Percentiles rank a stretch among this genome's conserved stretches.
Conservation (phyloP, 2,888 invertebrate genomes). For the Parnassius smintheus region DNA sequence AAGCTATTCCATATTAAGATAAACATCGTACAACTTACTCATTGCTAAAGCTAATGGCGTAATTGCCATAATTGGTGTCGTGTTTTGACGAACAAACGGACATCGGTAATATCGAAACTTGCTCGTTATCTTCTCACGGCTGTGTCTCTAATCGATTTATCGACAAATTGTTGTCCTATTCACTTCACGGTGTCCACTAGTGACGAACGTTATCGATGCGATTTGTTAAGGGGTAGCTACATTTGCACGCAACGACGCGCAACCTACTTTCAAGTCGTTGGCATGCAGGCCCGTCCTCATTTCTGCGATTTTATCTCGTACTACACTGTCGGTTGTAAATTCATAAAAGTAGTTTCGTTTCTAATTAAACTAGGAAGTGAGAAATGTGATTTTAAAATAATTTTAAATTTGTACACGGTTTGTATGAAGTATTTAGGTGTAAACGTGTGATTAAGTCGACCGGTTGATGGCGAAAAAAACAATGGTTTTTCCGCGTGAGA, state of each 20-base stretch:
- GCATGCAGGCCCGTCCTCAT: constrained; percentile 17
- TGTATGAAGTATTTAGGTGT: not conserved
- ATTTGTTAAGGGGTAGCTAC: constrained; percentile 11
- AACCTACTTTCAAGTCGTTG: constrained; percentile 21
- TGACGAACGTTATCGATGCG: constrained; percentile 19
- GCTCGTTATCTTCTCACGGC: constrained; percentile 40
- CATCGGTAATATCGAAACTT: constrained; percentile 21
- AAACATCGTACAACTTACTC: constrained; percentile 9
- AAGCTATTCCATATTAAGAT: not conserved
- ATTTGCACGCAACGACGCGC: constrained; percentile 9
- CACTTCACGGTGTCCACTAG: constrained; percentile 29
- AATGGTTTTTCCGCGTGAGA: no score
- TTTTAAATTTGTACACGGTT: not conserved
- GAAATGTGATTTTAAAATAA: constrained; percentile 8
- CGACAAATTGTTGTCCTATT: constrained; percentile 38
- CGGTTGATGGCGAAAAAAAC: no score
- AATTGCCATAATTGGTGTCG: constrained; percentile 23
- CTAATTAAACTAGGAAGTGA: constrained; percentile 13
- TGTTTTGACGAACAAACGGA: constrained; percentile 14
- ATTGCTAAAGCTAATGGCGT: constrained; percentile 11
- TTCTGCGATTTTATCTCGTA: constrained; percentile 17
- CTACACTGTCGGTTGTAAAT: constrained; percentile 9
- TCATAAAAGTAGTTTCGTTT: constrained; percentile 17
- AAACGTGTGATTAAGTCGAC: not conserved
- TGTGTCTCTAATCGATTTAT: constrained; percentile 41